Conservation (phyloP, 2,113 vertebrate species). For the Ammospiza nelsoni region DNA sequence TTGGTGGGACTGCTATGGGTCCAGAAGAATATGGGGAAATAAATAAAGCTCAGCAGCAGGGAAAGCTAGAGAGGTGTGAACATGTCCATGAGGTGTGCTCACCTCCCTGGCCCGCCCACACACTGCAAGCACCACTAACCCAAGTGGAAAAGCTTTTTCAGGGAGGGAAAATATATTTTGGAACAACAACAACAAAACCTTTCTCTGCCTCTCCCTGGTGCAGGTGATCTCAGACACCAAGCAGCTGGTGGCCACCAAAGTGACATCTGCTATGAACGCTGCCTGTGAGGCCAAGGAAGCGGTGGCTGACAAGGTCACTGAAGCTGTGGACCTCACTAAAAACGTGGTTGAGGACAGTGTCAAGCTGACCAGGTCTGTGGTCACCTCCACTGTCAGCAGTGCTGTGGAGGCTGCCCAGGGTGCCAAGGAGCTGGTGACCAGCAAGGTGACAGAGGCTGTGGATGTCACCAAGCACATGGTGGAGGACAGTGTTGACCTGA, state of each 20-base stretch:
- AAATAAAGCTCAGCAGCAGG: not conserved
- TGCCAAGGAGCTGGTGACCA: slow-evolving; percentile 32
- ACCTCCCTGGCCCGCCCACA: not conserved
- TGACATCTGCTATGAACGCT: slow-evolving; percentile 65
- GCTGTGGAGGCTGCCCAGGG: slow-evolving; percentile 75
- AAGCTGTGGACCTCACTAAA: slow-evolving; percentile 70
- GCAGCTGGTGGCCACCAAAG: slow-evolving; percentile 83
- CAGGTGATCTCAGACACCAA: slow-evolving; percentile 87
- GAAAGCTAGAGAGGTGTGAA: not conserved
- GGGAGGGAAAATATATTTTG: not conserved
- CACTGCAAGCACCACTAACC: not conserved
- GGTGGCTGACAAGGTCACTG: slow-evolving; percentile 62
- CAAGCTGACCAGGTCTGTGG: slow-evolving; percentile 83
- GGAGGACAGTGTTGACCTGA: slow-evolving; percentile 80
- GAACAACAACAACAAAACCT: not conserved
- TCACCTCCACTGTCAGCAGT: slow-evolving; percentile 81
- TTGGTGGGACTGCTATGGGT: not conserved
- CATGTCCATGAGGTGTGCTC: not conserved
- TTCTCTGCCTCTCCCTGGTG: not conserved
- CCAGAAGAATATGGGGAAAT: not conserved
- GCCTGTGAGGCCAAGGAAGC: slow-evolving; percentile 42
- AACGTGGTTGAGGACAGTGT: slow-evolving; percentile 81
- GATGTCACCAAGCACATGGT: slow-evolving; percentile 69
- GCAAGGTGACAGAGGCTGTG: slow-evolving; percentile 58
- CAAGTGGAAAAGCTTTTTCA: not conserved